Evolutionary conservation across 2,113 vertebrate species (phyloP), one percentile per base, ranked within the genome.

Genomic region (Pantherophis guttatus): DNA sequence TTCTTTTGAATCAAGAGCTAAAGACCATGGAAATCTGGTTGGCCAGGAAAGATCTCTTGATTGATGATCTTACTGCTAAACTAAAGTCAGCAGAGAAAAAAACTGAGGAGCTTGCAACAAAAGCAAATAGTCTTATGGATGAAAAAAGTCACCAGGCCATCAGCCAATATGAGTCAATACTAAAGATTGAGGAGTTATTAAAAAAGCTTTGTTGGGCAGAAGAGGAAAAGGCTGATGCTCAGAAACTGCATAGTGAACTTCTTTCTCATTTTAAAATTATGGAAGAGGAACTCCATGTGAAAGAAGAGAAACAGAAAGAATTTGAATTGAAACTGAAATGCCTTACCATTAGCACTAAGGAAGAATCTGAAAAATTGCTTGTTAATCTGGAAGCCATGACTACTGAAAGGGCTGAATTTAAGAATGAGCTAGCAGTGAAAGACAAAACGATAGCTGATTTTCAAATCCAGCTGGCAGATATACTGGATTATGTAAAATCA

Each of bases 381-480:
- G 94, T 59, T 10, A 95, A 96, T 58, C 92, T 98, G 93, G 98
- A 98, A 95, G 97, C 95, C 11, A 95, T 98, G 89, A 96, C 97
- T 59, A 94, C 94, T 21, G 98, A 98, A 24, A 94, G 97, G 0
- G 96, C 97, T 57, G 96, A 94, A 0, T 98, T 98, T 94, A 97
- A 97, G 94, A 97, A 98, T 24, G 97, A 97, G 1, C 94, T 98
- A 44, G 97, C 96, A 1, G 81, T 96, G 89, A 98, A 98, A 97
- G 98, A 97, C 92, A 97, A 98, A 93, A 98, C 99, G 94, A 92
- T 97, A 0, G 95, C 97, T 90, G 98, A 98, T 95, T 97, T 99
- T 44, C 97, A 97, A 91, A 97, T 94, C 53, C 98, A 98, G 96
- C 97, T 99, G 54, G 98, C 97, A 92, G 98, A 97, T 91, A 96